Evolutionary conservation across 2,888 invertebrate species (phyloP).

Genomic region (Biston betularia): DNA sequence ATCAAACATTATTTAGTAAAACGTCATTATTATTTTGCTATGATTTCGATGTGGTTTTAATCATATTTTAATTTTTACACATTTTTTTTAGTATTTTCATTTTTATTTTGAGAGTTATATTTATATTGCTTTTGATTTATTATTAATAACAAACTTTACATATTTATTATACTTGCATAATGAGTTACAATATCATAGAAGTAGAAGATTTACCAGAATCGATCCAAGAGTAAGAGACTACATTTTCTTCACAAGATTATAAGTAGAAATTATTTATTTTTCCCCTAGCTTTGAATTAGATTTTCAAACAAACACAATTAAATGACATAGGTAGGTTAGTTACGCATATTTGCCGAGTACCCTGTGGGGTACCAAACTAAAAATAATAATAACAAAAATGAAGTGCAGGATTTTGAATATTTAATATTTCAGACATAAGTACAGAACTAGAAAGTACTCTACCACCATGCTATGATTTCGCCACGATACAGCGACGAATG

Average conservation of each 20-base stretch:
- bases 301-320: too few species aligned
- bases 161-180: background rate
- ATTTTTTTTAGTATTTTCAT: background rate
- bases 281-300: too few species aligned
- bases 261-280: too few species aligned
- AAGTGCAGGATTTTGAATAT: too few species aligned
- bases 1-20: too few species aligned
- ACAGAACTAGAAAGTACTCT: too few species aligned
- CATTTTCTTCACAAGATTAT: background rate
- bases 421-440: too few species aligned
- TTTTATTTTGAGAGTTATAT: constrained; percentile 9
- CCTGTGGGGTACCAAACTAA: background rate
- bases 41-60: background rate
- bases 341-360: too few species aligned
- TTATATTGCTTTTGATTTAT: background rate
- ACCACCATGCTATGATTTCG: too few species aligned
- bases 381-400: background rate
- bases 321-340: background rate
- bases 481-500: too few species aligned
- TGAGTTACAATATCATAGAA: constrained; percentile 35
- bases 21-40: background rate
- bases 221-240: constrained; percentile 26
- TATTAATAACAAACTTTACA: background rate
- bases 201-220: constrained; percentile 37
- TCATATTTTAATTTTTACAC: background rate